Evolutionary conservation across 2,888 invertebrate species (phyloP).

Genomic region (Napeogenes sylphis): DNA sequence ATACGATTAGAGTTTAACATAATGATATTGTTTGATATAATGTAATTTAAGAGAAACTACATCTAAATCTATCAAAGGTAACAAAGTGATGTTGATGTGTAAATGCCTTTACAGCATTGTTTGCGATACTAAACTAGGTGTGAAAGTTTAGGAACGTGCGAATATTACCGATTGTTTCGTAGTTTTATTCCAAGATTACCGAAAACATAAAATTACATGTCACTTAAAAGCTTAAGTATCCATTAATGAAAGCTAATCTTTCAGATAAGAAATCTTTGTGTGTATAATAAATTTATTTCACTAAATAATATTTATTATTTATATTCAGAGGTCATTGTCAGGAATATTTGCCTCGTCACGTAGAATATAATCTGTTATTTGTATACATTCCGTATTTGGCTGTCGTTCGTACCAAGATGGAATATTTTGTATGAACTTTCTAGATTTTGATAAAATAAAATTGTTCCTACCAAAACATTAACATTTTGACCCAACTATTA

Average conservation of each 20-base stretch:
- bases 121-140: slow-evolving; percentile 18
- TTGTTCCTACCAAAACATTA: not conserved
- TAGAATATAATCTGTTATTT: not conserved
- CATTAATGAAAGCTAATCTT: too few relatives aligned
- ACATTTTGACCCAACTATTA: not conserved
- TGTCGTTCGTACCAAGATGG: not conserved
- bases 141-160: slow-evolving; percentile 25
- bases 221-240: not conserved
- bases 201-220: slow-evolving; percentile 7
- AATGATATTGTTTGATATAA: too few relatives aligned
- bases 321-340: not conserved
- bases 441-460: slow-evolving; percentile 4
- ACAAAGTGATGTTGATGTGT: not conserved
- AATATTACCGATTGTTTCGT: slow-evolving; percentile 24
- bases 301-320: not conserved
- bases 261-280: too few relatives aligned
- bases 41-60: too few relatives aligned
- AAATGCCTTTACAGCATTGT: slow-evolving; percentile 12
- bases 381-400: not conserved
- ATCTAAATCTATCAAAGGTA: too few relatives aligned
- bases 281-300: not conserved
- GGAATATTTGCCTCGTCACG: not conserved
- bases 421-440: not conserved
- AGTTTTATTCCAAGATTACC: slow-evolving; percentile 14
- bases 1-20: too few relatives aligned